A percentile compares a stretch with the other conserved stretches of the same genome.
These are phyloP conservation scores for Elysia crispata DNA, from an alignment of 2,888 invertebrate genomes.

Conservation along the genomic window DNA sequence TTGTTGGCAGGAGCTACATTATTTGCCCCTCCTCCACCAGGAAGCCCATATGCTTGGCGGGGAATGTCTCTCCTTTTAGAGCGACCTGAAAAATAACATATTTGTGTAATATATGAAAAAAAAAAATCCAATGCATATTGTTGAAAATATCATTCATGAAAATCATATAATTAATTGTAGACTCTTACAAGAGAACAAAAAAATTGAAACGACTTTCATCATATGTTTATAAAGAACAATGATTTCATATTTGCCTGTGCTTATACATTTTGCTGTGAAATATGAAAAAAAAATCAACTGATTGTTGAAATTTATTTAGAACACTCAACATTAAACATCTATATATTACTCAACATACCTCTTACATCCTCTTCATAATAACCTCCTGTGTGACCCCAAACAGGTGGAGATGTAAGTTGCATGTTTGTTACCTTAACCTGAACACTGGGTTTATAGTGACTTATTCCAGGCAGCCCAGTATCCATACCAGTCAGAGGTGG, in stretches of 20 bases:
- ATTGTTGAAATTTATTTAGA: too few relatives aligned
- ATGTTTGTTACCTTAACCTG: slow-evolving; percentile 76
- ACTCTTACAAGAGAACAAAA: too few relatives aligned
- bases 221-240: too few relatives aligned
- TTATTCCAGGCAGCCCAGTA: slow-evolving; percentile 71
- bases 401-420: slow-evolving; percentile 70
- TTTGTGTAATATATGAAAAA: too few relatives aligned
- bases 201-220: too few relatives aligned
- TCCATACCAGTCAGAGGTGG: slow-evolving; percentile 54
- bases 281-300: too few relatives aligned
- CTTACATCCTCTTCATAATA: slow-evolving; percentile 60
- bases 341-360: too few relatives aligned
- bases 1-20: slow-evolving; percentile 33
- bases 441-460: slow-evolving; percentile 71
- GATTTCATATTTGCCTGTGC: too few relatives aligned
- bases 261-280: too few relatives aligned
- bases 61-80: slow-evolving; percentile 46
- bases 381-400: slow-evolving; percentile 65
- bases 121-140: not conserved
- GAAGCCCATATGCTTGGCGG: slow-evolving; percentile 35
- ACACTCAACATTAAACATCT: too few relatives aligned
- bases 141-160: too few relatives aligned
- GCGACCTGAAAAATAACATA: slow-evolving; percentile 27
- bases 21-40: slow-evolving; percentile 27
- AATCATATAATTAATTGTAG: too few relatives aligned